A percentile compares a stretch with the other conserved stretches of the same genome.
These are phyloP conservation scores for Lasaia peninsularis DNA, from an alignment of 1,140 invertebrate genomes.

Conservation along the genomic window DNA sequence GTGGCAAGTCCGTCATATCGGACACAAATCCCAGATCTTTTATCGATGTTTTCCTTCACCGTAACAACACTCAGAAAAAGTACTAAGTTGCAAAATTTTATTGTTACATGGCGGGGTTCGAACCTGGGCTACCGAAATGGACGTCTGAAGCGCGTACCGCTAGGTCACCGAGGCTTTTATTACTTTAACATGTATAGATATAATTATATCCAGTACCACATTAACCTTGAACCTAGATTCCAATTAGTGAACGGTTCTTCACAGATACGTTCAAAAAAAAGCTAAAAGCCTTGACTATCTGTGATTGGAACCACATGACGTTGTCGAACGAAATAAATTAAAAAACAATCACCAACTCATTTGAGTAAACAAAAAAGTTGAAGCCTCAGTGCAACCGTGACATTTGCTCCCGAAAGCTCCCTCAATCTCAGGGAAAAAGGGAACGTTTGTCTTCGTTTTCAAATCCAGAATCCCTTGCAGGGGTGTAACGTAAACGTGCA, in stretches of 20 bases:
- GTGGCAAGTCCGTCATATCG: no score
- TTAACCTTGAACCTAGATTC: slow-evolving; percentile 5
- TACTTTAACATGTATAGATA: no score
- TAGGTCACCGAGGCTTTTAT: no score
- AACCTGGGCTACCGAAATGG: no score
- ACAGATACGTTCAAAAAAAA: slow-evolving; percentile 46
- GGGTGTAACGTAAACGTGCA: slow-evolving; percentile 44
- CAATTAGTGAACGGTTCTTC: slow-evolving; percentile 9
- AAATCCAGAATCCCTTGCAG: slow-evolving; percentile 31
- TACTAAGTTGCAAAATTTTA: no score
- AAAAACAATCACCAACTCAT: slow-evolving; percentile 75
- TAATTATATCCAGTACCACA: not conserved
- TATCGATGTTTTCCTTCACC: no score
- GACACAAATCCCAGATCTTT: no score
- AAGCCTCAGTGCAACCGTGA: slow-evolving; percentile 56
- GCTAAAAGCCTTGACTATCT: slow-evolving; percentile 48
- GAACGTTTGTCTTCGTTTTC: slow-evolving; percentile 28
- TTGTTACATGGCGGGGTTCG: no score
- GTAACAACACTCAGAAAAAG: no score
- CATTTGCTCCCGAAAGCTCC: slow-evolving; percentile 65
- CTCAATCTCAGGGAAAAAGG: slow-evolving; percentile 31
- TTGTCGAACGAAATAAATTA: slow-evolving; percentile 65
- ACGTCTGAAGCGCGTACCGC: no score
- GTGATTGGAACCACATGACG: slow-evolving; percentile 74
- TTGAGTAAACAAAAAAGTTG: slow-evolving; percentile 67